Conservation (phyloP, 2,113 vertebrate genomes). For the Halcyon malimbica region DNA sequence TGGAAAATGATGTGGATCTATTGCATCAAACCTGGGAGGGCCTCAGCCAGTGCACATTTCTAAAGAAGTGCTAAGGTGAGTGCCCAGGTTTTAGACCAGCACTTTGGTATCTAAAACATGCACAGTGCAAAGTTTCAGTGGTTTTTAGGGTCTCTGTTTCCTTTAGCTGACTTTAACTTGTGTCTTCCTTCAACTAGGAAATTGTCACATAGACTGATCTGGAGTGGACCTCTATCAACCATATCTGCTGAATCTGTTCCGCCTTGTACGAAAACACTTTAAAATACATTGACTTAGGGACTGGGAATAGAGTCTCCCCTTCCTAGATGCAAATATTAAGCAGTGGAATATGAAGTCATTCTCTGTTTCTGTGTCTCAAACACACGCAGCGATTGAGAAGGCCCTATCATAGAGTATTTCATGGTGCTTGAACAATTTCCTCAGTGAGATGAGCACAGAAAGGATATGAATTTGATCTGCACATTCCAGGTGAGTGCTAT, state of each 20-base stretch:
- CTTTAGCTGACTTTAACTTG: neutral
- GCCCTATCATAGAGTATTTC: neutral
- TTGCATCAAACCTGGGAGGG: neutral
- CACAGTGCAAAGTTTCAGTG: neutral
- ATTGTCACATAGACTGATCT: neutral
- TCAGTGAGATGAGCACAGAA: neutral
- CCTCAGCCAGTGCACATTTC: neutral
- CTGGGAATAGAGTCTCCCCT: neutral
- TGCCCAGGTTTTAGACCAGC: neutral
- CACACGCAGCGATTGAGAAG: neutral
- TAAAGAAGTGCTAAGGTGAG: neutral
- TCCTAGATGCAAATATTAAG: neutral
- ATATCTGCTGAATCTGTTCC: neutral
- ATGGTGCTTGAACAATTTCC: neutral
- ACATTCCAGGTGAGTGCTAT: neutral
- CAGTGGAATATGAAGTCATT: neutral
- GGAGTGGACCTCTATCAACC: neutral
- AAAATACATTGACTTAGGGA: neutral
- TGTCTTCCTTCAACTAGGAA: neutral
- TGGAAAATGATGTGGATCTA: neutral
- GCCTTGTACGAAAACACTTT: neutral
- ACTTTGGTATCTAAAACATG: neutral
- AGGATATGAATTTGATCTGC: neutral
- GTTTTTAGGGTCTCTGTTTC: neutral
- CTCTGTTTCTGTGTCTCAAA: neutral